phyloP scores from a whole-genome alignment of 2,113 vertebrate species.

The Saiga tatarica region DNA sequence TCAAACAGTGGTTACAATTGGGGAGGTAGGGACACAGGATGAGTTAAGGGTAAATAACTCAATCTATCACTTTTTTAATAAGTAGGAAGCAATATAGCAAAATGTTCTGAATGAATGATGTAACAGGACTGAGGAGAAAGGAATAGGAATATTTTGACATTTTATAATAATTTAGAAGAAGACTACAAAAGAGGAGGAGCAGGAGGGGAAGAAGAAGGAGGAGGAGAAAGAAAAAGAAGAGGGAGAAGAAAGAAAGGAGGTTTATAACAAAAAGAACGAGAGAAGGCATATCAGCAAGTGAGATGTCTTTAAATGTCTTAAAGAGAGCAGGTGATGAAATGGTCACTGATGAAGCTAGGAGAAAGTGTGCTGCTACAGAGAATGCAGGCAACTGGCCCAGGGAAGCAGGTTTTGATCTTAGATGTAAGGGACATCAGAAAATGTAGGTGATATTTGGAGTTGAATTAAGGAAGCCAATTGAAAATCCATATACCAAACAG shows the following conservation, averaged over 20 bases:
- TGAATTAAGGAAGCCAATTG: background rate
- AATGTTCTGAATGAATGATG: background rate
- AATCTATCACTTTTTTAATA: background rate
- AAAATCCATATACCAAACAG: background rate
- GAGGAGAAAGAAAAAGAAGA: background rate
- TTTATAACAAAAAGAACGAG: background rate
- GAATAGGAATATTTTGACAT: background rate
- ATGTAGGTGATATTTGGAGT: background rate
- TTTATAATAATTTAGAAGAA: background rate
- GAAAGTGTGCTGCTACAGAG: background rate
- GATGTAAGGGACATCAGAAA: background rate
- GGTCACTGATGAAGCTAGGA: background rate
- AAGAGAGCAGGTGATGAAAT: background rate
- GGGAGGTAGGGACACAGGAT: background rate
- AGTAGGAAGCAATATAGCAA: background rate
- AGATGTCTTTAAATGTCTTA: background rate
- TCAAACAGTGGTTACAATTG: background rate
- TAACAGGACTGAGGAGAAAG: background rate
- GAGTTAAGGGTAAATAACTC: background rate
- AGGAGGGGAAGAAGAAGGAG: background rate
- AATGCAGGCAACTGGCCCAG: background rate
- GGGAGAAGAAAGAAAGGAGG: background rate
- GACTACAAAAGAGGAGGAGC: background rate
- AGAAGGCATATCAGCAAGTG: background rate
- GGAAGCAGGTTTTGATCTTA: background rate